A percentile compares a stretch with the other conserved stretches of the same genome.
Conservation (phyloP, 2,113 vertebrate genomes). For the Antechinus flavipes region DNA sequence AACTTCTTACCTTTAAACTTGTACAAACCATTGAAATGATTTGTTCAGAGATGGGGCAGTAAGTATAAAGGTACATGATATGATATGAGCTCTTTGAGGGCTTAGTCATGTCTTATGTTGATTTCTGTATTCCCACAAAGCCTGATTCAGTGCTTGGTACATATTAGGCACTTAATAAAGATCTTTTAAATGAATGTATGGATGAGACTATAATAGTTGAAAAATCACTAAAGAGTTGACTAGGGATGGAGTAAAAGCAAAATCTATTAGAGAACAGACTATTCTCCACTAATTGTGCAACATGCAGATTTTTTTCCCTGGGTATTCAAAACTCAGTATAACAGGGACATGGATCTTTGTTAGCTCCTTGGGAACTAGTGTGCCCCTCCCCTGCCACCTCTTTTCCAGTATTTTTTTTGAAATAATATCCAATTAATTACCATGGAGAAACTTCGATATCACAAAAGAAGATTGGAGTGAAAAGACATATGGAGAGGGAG, state of each 20-base stretch:
- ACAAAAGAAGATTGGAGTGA: not conserved
- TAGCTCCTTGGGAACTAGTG: not conserved
- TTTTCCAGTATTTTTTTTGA: not conserved
- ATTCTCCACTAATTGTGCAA: not conserved
- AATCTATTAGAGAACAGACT: not conserved
- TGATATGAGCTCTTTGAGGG: not conserved
- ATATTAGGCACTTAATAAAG: not conserved
- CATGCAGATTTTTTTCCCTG: not conserved
- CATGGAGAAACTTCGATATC: not conserved
- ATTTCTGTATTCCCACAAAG: conserved; percentile 31
- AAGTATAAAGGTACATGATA: not conserved
- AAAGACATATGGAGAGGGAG: not conserved
- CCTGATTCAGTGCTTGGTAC: conserved; percentile 33
- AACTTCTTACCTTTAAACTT: conserved; percentile 20
- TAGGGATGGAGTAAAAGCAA: not conserved
- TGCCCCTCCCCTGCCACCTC: not conserved
- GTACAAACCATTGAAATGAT: not conserved
- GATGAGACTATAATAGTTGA: not conserved
- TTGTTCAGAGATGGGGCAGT: conserved; percentile 11
- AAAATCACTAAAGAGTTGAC: not conserved
- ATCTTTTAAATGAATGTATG: conserved; percentile 35
- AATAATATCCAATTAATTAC: not conserved
- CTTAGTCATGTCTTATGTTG: not conserved
- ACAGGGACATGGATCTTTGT: not conserved
- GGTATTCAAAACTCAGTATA: not conserved